phyloP scores from a whole-genome alignment of 2,888 invertebrate species.

The Lydus trimaculatus region DNA sequence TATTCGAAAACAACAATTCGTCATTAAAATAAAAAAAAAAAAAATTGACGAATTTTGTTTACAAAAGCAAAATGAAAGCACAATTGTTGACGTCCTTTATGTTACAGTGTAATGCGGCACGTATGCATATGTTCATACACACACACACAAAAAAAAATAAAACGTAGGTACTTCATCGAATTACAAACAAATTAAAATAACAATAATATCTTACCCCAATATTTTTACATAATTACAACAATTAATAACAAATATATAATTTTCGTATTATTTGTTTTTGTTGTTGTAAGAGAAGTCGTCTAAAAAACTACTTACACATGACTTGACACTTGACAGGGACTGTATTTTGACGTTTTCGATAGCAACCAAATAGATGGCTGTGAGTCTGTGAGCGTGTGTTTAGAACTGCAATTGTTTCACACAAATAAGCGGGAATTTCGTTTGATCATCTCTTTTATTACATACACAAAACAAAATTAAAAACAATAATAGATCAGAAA shows the following conservation, averaged over 20 bases:
- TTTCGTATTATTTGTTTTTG: not conserved
- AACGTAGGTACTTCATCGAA: no score
- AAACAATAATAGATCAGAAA: no score
- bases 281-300: not conserved
- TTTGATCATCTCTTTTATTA: not conserved
- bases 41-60: not conserved
- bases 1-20: no score
- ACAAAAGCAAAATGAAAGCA: not conserved
- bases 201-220: not conserved
- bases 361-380: slow-evolving; percentile 9
- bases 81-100: not conserved
- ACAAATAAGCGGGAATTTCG: slow-evolving; percentile 12
- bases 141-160: no score
- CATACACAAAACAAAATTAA: no score
- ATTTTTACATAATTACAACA: not conserved
- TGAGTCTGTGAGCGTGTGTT: not conserved
- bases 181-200: not conserved
- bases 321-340: slow-evolving; percentile 41
- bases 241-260: not conserved
- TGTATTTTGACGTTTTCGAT: slow-evolving; percentile 40
- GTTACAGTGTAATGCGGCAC: no score
- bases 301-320: slow-evolving; percentile 43
- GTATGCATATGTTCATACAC: no score
- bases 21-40: no score
- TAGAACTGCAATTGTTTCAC: slow-evolving; percentile 18